phyloP scores from a whole-genome alignment of 2,113 vertebrate species.

The Tympanuchus pallidicinctus region DNA sequence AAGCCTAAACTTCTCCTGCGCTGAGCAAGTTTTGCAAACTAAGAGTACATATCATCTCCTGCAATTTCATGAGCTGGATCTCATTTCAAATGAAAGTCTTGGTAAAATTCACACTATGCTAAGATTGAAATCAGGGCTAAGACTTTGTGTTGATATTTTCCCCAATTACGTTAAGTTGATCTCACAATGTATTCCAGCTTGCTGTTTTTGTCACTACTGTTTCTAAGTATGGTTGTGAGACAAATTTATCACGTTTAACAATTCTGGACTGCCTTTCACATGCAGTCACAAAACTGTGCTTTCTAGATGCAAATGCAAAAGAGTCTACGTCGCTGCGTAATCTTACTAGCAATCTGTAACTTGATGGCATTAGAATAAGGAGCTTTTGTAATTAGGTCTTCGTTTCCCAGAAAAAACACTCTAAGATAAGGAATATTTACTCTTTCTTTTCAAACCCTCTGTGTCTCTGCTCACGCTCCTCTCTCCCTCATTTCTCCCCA shows the following conservation, averaged over 20 bases:
- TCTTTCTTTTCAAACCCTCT: background rate
- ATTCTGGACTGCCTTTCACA: background rate
- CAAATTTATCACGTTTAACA: background rate
- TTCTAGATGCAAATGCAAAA: background rate
- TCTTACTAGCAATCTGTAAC: background rate
- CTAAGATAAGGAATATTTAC: background rate
- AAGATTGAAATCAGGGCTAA: background rate
- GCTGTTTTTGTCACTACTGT: background rate
- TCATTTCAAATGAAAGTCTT: background rate
- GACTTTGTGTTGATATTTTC: fast-evolving
- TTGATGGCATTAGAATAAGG: background rate
- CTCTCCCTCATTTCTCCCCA: background rate
- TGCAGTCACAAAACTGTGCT: background rate
- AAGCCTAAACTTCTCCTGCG: background rate
- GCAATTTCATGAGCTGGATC: background rate
- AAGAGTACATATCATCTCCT: background rate
- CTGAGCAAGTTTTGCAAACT: background rate
- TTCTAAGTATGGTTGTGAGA: background rate
- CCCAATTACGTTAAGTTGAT: background rate
- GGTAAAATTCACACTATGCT: background rate
- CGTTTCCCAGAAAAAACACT: slow-evolving; percentile 1
- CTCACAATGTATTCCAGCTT: background rate
- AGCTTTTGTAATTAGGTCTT: background rate
- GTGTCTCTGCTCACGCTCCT: background rate
- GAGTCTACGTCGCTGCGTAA: background rate